These are phyloP conservation scores for Gopherus evgoodei DNA, from an alignment of 2,113 vertebrate species.

Conservation along the genomic window DNA sequence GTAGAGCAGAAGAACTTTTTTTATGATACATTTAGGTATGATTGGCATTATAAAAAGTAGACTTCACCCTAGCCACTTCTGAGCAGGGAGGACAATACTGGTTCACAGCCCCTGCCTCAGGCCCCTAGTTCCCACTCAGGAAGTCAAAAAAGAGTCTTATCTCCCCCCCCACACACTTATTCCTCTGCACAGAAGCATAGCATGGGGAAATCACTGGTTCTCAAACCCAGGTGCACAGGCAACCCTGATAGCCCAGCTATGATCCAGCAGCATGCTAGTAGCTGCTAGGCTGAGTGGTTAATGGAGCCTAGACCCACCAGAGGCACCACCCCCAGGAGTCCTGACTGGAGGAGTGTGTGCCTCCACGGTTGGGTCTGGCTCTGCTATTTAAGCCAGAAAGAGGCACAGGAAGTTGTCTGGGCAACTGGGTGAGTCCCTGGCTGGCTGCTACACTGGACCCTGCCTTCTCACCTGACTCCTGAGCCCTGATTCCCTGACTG, in stretches of 20 bases:
- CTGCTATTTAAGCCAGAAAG: not conserved
- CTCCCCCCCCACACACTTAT: not conserved
- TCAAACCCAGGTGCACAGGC: not conserved
- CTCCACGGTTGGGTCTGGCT: not conserved
- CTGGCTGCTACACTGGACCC: not conserved
- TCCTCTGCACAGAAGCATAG: not conserved
- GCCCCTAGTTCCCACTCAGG: not conserved
- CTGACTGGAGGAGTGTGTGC: not conserved
- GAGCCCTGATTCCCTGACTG: not conserved
- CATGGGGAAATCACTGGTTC: too few species aligned
- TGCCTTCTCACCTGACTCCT: not conserved
- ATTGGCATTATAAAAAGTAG: fast-evolving
- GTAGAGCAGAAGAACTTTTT: not conserved
- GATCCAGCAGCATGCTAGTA: not conserved
- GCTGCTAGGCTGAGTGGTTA: not conserved
- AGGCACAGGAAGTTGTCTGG: not conserved
- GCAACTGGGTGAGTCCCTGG: not conserved
- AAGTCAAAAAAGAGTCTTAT: not conserved
- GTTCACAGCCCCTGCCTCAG: fast-evolving
- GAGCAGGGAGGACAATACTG: not conserved
- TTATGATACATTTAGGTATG: not conserved
- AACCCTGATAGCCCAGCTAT: not conserved
- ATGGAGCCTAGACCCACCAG: not conserved
- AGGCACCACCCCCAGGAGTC: not conserved
- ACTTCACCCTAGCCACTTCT: not conserved